Conservation (phyloP, 1,140 invertebrate genomes). For the Bombus superbus region DNA sequence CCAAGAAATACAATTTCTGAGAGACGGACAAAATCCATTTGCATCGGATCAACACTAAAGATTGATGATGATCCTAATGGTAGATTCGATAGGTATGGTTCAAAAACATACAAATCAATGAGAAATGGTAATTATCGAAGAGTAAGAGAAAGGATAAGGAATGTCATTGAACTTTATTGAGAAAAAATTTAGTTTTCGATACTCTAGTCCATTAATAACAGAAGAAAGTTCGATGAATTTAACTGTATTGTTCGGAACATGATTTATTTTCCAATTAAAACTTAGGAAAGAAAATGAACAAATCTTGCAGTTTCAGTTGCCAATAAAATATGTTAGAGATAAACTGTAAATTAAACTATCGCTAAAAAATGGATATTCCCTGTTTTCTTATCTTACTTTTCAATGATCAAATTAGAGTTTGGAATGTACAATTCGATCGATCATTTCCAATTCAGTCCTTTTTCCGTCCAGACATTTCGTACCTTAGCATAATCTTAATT, state of each 20-base stretch:
- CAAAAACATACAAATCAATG: neutral
- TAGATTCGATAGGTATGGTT: neutral
- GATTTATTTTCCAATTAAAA: neutral
- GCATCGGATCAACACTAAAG: neutral
- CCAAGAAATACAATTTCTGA: neutral
- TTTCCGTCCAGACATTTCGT: neutral
- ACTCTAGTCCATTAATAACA: neutral
- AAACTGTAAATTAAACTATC: neutral
- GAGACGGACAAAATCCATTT: neutral
- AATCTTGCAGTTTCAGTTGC: neutral
- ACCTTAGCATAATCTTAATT: conserved; percentile 17
- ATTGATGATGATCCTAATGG: neutral
- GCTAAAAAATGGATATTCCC: neutral
- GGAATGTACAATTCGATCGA: neutral
- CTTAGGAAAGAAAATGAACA: neutral
- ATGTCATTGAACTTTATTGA: neutral
- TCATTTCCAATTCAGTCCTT: neutral
- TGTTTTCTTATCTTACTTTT: neutral
- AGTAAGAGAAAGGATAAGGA: neutral
- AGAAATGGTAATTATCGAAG: neutral
- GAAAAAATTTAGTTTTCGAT: neutral
- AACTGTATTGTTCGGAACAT: neutral
- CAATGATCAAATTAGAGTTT: neutral
- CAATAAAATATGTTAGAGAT: neutral
- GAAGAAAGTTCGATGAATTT: neutral